Evolutionary conservation across 1,140 invertebrate genomes (phyloP).

Genomic region (Drosophila micromelanica): DNA sequence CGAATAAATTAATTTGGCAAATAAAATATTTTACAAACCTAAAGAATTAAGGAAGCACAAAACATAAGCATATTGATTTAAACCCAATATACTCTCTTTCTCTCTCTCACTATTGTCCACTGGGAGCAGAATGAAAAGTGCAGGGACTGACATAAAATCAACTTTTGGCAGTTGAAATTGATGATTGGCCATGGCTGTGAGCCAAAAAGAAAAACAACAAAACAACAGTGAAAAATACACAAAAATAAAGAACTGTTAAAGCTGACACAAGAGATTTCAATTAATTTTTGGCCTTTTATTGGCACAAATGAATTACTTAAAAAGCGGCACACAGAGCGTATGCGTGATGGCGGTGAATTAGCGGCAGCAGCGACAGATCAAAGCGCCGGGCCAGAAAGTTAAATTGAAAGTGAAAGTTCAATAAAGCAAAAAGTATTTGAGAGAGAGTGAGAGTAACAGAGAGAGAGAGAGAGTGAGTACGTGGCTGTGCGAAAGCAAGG

Average conservation of each 20-base stretch:
- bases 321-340: slow-evolving; percentile 57
- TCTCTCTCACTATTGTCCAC: background rate
- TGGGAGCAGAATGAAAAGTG: slow-evolving; percentile 30
- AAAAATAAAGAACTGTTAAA: slow-evolving; percentile 14
- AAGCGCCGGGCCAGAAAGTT: slow-evolving; percentile 65
- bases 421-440: slow-evolving; percentile 69
- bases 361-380: slow-evolving; percentile 45
- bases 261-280: slow-evolving; percentile 67
- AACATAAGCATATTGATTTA: background rate
- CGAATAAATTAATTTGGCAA: background rate
- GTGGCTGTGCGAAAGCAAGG: background rate
- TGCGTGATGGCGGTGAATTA: slow-evolving; percentile 71
- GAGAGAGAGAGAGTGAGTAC: background rate
- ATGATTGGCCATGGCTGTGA: slow-evolving; percentile 63
- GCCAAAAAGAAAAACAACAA: slow-evolving; percentile 18
- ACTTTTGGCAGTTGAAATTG: slow-evolving; percentile 63
- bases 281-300: slow-evolving; percentile 72
- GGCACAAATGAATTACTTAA: slow-evolving; percentile 63
- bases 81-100: background rate
- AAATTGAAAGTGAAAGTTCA: slow-evolving; percentile 82
- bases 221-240: slow-evolving; percentile 19
- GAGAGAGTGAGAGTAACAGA: background rate
- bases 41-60: background rate
- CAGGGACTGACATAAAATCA: slow-evolving; percentile 35
- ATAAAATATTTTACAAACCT: background rate